These are phyloP conservation scores for Alca torda DNA, from an alignment of 2,797 vertebrate species.

Conservation along the genomic window DNA sequence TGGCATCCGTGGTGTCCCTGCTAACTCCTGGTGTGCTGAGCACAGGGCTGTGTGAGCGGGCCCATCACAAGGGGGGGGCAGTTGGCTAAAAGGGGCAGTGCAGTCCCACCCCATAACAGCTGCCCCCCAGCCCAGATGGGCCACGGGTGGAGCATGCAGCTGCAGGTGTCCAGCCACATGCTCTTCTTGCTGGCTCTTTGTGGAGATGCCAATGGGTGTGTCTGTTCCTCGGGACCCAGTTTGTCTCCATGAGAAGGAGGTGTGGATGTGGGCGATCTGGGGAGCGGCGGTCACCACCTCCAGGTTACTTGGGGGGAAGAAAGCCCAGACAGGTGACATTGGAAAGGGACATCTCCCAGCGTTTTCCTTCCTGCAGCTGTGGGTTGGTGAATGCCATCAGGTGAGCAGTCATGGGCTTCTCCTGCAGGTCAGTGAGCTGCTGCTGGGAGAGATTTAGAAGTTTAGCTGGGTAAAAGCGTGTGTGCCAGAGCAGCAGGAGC, in stretches of 20 bases:
- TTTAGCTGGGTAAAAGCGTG: not conserved
- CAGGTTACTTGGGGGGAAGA: not conserved
- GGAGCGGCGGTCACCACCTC: not conserved
- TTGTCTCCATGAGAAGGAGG: not conserved
- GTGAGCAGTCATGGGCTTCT: not conserved
- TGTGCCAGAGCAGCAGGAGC: not conserved
- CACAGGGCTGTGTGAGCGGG: rapidly evolving
- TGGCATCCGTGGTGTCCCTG: rapidly evolving
- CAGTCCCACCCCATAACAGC: not conserved
- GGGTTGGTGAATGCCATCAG: not conserved
- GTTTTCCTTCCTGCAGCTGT: not conserved
- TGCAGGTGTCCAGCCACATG: not conserved
- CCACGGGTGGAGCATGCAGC: rapidly evolving
- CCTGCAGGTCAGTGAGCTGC: not conserved
- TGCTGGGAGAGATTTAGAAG: not conserved
- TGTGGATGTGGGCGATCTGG: not conserved
- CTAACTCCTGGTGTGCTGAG: not conserved
- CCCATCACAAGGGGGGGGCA: not conserved
- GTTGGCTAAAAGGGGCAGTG: not conserved
- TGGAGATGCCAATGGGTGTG: not conserved
- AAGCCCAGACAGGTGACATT: not conserved
- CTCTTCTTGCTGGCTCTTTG: not conserved
- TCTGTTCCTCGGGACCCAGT: not conserved
- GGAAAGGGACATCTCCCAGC: not conserved
- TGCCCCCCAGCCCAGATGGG: not conserved